These are phyloP conservation scores for Clinocottus analis DNA, from an alignment of 2,113 vertebrate genomes.

Conservation along the genomic window DNA sequence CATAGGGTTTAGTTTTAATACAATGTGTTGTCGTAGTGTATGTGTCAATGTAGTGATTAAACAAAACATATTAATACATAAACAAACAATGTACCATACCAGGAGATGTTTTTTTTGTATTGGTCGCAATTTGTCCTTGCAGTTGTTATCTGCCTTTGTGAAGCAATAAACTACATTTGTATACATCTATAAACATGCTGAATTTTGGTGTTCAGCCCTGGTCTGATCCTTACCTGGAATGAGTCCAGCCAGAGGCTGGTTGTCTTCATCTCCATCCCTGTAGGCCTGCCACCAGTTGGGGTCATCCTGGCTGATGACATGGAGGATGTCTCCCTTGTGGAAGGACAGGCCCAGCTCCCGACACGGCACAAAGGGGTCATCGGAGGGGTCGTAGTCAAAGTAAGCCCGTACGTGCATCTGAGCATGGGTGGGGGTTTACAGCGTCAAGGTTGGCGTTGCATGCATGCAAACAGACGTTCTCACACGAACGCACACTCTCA, in stretches of 20 bases:
- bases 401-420: slow-evolving; percentile 94
- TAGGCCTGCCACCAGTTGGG: slow-evolving; percentile 99
- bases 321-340: slow-evolving; percentile 96
- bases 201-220: background rate
- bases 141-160: slow-evolving; percentile 2
- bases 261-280: slow-evolving; percentile 95
- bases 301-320: slow-evolving; percentile 97
- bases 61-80: background rate
- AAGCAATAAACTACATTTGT: slow-evolving; percentile 10
- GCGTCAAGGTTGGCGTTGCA: background rate
- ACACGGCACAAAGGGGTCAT: slow-evolving; percentile 95
- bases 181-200: background rate
- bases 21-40: background rate
- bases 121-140: background rate
- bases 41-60: background rate
- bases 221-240: slow-evolving; percentile 87
- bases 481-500: background rate
- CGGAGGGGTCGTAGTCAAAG: slow-evolving; percentile 96
- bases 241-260: slow-evolving; percentile 94
- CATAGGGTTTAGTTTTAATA: background rate
- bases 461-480: slow-evolving; percentile 7
- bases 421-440: slow-evolving; percentile 44
- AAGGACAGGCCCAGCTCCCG: slow-evolving; percentile 94
- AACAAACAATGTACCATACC: background rate
- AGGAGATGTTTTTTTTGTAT: background rate